A percentile compares a stretch with the other conserved stretches of the same genome.
Conservation (phyloP, 92 coral and sea anemone species). For the Plumapathes pennacea region DNA sequence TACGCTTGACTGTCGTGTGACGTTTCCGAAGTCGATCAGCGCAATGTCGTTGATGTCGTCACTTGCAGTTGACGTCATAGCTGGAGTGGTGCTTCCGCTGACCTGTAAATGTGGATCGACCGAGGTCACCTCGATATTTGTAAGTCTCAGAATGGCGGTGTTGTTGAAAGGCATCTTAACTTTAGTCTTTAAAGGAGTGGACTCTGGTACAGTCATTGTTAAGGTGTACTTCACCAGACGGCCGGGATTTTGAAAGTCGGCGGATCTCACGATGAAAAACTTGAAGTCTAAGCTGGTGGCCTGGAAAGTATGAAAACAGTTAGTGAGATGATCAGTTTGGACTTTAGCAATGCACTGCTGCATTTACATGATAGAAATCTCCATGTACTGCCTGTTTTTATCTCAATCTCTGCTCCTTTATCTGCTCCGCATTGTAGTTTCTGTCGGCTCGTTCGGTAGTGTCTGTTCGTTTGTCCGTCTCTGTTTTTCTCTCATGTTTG, state of each 20-base stretch:
- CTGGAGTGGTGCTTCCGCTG: conserved; percentile 38
- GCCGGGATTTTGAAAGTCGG: conserved; percentile 52
- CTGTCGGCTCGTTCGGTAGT: no score
- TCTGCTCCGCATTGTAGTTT: no score
- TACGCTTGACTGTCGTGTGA: conserved; percentile 19
- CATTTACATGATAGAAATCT: no score
- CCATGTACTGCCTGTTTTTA: no score
- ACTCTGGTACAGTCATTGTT: conserved; percentile 31
- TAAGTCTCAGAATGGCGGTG: conserved; percentile 52
- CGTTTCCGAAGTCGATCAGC: conserved; percentile 49
- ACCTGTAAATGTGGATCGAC: conserved; percentile 7
- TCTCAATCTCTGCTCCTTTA: no score
- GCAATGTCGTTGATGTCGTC: conserved; percentile 40
- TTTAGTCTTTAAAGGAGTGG: conserved; percentile 41
- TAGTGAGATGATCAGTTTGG: no score
- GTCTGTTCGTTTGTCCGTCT: no score
- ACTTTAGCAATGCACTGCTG: no score
- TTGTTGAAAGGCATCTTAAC: conserved; percentile 45
- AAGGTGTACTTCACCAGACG: conserved; percentile 42
- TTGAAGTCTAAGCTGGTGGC: conserved; percentile 36
- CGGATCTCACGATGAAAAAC: conserved; percentile 28
- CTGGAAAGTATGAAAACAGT: not conserved
- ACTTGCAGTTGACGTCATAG: conserved; percentile 46
- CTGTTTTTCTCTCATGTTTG: no score
- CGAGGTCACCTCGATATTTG: conserved; percentile 5